A percentile compares a stretch with the other conserved stretches of the same genome.
Conservation (phyloP, 1,140 invertebrate genomes). For the Hormaphis cornu region DNA sequence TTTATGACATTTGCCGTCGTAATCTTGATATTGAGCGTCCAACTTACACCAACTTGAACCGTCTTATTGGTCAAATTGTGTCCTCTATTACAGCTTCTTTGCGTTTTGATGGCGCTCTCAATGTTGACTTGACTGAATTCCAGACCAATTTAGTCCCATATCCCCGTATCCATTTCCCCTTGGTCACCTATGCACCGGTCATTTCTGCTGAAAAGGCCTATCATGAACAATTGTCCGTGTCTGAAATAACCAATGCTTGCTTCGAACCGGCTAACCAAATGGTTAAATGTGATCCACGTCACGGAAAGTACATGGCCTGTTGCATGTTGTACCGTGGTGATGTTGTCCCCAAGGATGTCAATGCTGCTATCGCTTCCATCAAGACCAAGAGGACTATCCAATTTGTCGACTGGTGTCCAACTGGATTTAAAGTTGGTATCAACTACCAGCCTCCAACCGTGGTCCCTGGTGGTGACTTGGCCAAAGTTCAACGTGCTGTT, state of each 20-base stretch:
- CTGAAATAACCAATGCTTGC: constrained; percentile 59
- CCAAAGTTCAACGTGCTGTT: constrained; percentile 73
- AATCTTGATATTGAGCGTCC: constrained; percentile 81
- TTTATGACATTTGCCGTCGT: constrained; percentile 82
- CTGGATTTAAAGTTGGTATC: constrained; percentile 55
- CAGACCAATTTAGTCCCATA: constrained; percentile 81
- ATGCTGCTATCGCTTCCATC: constrained; percentile 63
- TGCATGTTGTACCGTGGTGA: constrained; percentile 71
- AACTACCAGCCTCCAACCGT: constrained; percentile 80
- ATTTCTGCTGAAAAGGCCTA: constrained; percentile 56
- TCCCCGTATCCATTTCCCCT: constrained; percentile 68
- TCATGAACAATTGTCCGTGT: constrained; percentile 51
- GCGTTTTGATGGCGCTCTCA: constrained; percentile 79
- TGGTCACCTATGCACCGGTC: constrained; percentile 56
- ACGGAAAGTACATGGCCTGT: constrained; percentile 78
- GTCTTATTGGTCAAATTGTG: constrained; percentile 70
- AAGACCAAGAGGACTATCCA: constrained; percentile 56
- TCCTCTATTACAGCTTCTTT: constrained; percentile 79
- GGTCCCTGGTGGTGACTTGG: constrained; percentile 68
- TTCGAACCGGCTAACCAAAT: constrained; percentile 66
- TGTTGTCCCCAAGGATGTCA: constrained; percentile 59
- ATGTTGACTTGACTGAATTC: constrained; percentile 84
- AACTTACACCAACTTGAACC: constrained; percentile 71
- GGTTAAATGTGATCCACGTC: constrained; percentile 74
- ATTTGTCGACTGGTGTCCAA: constrained; percentile 57